Percentiles rank a stretch among this genome's conserved stretches.
phyloP scores from a whole-genome alignment of 1,140 invertebrate species.

The Drosophila quadrilineata region DNA sequence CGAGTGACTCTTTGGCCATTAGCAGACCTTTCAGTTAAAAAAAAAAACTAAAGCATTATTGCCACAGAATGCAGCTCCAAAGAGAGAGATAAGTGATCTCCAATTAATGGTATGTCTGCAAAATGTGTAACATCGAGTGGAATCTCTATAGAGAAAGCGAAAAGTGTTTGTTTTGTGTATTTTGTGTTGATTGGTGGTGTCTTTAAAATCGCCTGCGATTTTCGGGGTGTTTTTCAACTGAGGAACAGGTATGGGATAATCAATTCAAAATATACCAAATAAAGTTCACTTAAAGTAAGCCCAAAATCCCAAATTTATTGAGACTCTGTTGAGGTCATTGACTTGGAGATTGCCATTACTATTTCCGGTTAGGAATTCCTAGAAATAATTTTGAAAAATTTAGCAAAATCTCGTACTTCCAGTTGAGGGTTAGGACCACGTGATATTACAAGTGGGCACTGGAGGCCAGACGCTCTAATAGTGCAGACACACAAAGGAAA shows the following conservation, averaged over 20 bases:
- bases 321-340: no score
- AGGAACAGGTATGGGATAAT: slow-evolving; percentile 72
- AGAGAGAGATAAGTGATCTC: slow-evolving; percentile 19
- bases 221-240: slow-evolving; percentile 66
- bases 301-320: no score
- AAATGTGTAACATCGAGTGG: not conserved
- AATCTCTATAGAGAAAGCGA: not conserved
- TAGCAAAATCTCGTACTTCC: not conserved
- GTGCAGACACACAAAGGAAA: slow-evolving; percentile 5
- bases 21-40: not conserved
- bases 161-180: slow-evolving; percentile 1
- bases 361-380: no score
- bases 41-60: not conserved
- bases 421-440: not conserved
- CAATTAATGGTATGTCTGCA: slow-evolving; percentile 5
- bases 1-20: slow-evolving; percentile 1
- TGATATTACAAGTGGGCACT: slow-evolving; percentile 1
- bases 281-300: slow-evolving; percentile 20
- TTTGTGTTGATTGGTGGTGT: slow-evolving; percentile 61
- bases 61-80: not conserved
- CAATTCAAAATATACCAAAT: slow-evolving; percentile 49
- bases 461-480: slow-evolving; percentile 5
- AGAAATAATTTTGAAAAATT: no score
- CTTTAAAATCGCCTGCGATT: slow-evolving; percentile 64
- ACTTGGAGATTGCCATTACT: no score